Conservation (phyloP, 2,113 vertebrate genomes). For the Coptodon rendalli region DNA sequence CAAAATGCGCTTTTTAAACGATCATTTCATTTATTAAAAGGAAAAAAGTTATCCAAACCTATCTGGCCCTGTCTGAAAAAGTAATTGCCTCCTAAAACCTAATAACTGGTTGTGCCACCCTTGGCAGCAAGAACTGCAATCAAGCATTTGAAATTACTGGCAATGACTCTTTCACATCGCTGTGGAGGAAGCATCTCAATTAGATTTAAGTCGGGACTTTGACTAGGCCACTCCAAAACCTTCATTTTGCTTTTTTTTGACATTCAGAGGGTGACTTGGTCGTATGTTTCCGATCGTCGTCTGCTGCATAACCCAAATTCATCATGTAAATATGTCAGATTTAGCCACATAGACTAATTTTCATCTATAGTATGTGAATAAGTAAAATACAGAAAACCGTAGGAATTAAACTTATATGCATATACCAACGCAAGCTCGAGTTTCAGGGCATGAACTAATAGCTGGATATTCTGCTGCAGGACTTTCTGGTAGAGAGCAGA, state of each 20-base stretch:
- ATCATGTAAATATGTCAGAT: neutral
- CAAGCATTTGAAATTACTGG: neutral
- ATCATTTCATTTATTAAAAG: neutral
- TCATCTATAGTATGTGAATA: neutral
- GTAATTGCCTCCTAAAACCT: neutral
- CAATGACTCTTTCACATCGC: neutral
- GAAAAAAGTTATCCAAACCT: neutral
- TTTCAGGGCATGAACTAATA: neutral
- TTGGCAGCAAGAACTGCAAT: neutral
- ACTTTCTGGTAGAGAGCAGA: neutral
- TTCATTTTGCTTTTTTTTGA: neutral
- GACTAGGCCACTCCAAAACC: neutral
- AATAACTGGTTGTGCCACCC: neutral
- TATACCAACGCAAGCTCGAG: neutral
- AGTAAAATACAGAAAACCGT: neutral
- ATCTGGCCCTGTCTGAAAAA: neutral
- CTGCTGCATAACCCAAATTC: neutral
- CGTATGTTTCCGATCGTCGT: neutral
- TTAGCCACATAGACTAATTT: neutral
- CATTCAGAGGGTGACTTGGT: neutral
- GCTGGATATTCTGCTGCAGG: neutral
- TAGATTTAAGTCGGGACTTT: neutral
- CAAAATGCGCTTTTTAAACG: neutral
- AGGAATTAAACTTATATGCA: neutral
- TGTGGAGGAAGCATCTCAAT: neutral